These are phyloP conservation scores for Cyprinella venusta DNA, from an alignment of 2,797 vertebrate species.

Conservation along the genomic window DNA sequence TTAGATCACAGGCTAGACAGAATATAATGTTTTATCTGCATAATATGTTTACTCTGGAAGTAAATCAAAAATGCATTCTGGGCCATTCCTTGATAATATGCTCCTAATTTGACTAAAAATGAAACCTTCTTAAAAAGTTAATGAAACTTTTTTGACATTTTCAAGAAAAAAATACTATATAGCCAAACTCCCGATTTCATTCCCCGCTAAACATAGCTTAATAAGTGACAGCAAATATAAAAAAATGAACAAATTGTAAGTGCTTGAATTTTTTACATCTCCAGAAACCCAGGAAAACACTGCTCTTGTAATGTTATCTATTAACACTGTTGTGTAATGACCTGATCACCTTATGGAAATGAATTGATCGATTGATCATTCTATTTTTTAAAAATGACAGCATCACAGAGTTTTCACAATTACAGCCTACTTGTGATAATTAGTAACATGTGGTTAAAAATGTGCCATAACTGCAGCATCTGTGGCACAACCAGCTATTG, in stretches of 20 bases:
- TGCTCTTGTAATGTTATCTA: slow-evolving; percentile 6
- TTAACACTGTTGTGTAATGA: slow-evolving; percentile 12
- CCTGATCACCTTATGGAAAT: background rate
- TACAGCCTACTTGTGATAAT: background rate
- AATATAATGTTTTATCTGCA: slow-evolving; percentile 11
- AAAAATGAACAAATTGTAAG: slow-evolving; percentile 17
- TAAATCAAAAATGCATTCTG: slow-evolving; percentile 11
- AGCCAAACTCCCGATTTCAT: slow-evolving; percentile 17
- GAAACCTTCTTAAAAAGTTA: background rate
- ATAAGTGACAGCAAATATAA: slow-evolving; percentile 34
- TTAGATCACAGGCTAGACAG: background rate
- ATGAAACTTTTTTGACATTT: background rate
- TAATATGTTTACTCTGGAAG: slow-evolving; percentile 7
- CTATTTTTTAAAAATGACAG: background rate
- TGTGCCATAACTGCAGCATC: background rate
- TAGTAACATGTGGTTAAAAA: background rate
- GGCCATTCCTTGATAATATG: background rate
- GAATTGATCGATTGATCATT: background rate
- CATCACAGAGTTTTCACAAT: background rate
- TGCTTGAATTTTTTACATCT: slow-evolving; percentile 18
- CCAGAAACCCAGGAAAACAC: slow-evolving; percentile 28
- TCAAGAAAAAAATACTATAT: background rate
- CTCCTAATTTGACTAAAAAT: background rate
- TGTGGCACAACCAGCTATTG: slow-evolving; percentile 7
- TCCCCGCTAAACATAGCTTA: background rate